Evolutionary conservation across 2,888 invertebrate genomes (phyloP), one percentile per base, ranked within the genome.

Genomic region (Pristionchus exspectatus): DNA sequence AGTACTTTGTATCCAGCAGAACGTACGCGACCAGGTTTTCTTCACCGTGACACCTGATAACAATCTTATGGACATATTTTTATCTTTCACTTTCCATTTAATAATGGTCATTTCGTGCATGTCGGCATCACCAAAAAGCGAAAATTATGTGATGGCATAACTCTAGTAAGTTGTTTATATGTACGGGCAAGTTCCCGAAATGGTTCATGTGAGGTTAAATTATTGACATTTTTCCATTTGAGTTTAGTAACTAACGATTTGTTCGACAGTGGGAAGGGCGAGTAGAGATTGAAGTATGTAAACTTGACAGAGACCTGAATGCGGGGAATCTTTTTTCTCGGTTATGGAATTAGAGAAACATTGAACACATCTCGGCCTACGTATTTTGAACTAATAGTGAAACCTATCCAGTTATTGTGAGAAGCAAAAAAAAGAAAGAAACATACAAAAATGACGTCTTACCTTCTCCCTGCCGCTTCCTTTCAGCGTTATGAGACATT

Each of bases 231-330:
- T 21, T 14, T 59, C 59, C 59, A n/a, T 10, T 4, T 12, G 4
- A 50, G 12, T 50, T 50, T 9, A 50, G 44, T 12, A n/a, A 81
- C 81, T 54, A 27, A 81, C 81, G 81, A 81, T 21, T 44, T 81
- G 54, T 81, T 81, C 54, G 81, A 81, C 24, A 54, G 44, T 14
- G 81, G 81, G n/a, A 54, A 81, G 50, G 81, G 44, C 24, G 81
- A 81, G 81, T 92, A 92, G 33, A 95, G 90, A 95, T 94, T 92
- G 95, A 94, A 94, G 86, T 92, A 90, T 2, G 91, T 91, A 90
- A 94, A 94, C 77, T 92, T 91, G 24, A 94, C 89, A 30, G 93
- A 93, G 54, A 94, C 94, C 89, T 92, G 30, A 50, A 50, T 50
- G 44, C 4, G 44, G 44, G 44, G 9, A 50, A 50, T 7, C 10